These are phyloP conservation scores for Reticulitermes speratus DNA, from an alignment of 1,140 invertebrate genomes.

Conservation along the genomic window DNA sequence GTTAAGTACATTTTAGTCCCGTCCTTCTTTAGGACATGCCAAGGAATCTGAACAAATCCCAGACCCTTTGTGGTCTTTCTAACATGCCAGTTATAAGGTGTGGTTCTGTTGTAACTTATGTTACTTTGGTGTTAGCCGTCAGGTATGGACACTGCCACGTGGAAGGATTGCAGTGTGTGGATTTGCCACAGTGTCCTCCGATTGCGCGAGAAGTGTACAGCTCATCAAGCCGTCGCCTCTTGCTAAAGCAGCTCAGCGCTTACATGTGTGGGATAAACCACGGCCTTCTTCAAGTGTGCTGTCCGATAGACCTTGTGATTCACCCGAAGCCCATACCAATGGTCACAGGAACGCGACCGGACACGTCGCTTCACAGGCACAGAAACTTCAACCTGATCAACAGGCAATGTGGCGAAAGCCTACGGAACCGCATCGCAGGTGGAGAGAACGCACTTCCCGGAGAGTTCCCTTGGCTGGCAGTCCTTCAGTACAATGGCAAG, in stretches of 20 bases:
- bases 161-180: background rate
- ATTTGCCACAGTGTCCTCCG: background rate
- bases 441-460: background rate
- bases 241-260: background rate
- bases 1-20: no score
- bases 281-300: background rate
- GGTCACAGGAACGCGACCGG: background rate
- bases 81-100: no score
- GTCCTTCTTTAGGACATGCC: no score
- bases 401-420: background rate
- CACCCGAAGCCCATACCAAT: background rate
- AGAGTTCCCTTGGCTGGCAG: background rate
- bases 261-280: background rate
- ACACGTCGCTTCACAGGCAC: background rate
- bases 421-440: background rate
- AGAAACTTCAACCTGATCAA: background rate
- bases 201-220: background rate
- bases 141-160: background rate
- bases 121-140: background rate
- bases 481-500: background rate
- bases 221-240: background rate
- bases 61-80: no score
- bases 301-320: background rate
- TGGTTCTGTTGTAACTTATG: no score
- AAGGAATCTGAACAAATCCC: no score